phyloP scores from a whole-genome alignment of 2,797 vertebrate genomes.

The Helarctos malayanus region DNA sequence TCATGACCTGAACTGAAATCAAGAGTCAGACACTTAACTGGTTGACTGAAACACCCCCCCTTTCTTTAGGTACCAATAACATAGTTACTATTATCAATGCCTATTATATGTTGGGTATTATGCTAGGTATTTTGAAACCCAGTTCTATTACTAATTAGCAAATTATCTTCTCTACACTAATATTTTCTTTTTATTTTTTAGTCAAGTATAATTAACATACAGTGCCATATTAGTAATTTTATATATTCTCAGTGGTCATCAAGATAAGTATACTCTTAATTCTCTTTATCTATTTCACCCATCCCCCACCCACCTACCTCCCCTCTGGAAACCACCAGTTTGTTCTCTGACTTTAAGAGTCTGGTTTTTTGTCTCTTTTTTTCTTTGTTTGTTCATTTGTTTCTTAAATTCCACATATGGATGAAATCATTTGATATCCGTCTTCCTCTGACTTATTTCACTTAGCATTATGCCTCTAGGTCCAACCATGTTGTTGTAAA shows the following conservation, averaged over 20 bases:
- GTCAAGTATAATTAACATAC: not conserved
- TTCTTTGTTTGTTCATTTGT: not conserved
- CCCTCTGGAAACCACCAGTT: not conserved
- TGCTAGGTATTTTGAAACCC: not conserved
- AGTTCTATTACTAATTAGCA: not conserved
- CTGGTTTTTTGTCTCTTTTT: not conserved
- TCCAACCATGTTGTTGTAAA: not conserved
- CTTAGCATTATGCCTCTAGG: not conserved
- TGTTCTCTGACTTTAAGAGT: not conserved
- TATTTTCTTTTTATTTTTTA: not conserved
- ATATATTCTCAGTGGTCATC: not conserved
- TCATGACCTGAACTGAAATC: not conserved
- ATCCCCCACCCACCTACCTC: not conserved
- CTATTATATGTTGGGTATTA: not conserved
- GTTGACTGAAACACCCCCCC: not conserved
- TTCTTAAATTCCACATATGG: not conserved
- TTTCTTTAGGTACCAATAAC: not conserved
- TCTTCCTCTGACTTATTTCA: not conserved
- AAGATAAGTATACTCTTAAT: not conserved
- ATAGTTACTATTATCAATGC: not conserved
- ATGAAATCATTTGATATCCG: not conserved
- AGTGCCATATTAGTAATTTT: not conserved
- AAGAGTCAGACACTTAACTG: not conserved
- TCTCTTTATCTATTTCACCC: not conserved
- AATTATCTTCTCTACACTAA: constrained; percentile 31